Base-by-base conservation (phyloP, 1,140 invertebrate genomes). In the Drosophila lini region DNA sequence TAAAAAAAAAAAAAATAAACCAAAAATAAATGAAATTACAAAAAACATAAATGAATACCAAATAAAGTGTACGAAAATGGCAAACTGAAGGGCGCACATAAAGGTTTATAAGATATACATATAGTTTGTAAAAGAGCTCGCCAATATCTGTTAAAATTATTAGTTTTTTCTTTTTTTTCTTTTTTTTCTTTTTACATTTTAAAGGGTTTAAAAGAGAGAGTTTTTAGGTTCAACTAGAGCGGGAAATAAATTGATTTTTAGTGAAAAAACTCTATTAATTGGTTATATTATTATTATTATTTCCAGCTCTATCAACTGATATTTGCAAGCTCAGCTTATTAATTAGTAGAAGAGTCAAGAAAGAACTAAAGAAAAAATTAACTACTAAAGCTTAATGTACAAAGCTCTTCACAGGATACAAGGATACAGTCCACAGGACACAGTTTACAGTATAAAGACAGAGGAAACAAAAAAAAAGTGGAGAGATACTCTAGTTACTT, bases 401-500 rank as follows among this genome's bases (percentile, higher is more conserved):
- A 80, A 77, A 73, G 71, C 56, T 61, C 8, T 25, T 62, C 38
- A 55, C 40, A 32, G 62, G 47, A 38, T 10, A 36, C 42, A 52
- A 48, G 47, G 45, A 28, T 9, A 61, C 8, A 32, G 42, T 25
- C 11, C 19, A 69, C 3, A 50, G 47, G 34, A 8, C 31, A 59
- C 63, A 19, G 56, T 47, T 7, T n/a, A 71, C 28, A 48, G 40
- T 28, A 31, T 28, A 36, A n/a, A 44, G 11, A 13, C 15, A 61
- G 7, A 61, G 34, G 34, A 38, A 61, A 42, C 28, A 41, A 25
- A 40, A 56, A 40, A 56, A 0, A 41, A 68, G 34, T 47, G 81
- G 59, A 28, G 25, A 28, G 25, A 65, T 74, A 73, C 68, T 81
- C 63, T 81, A 64, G 60, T 88, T 93, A 93, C 92, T 93, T 93